phyloP scores from a whole-genome alignment of 1,140 invertebrate species.

The Plectrocnemia conspersa region DNA sequence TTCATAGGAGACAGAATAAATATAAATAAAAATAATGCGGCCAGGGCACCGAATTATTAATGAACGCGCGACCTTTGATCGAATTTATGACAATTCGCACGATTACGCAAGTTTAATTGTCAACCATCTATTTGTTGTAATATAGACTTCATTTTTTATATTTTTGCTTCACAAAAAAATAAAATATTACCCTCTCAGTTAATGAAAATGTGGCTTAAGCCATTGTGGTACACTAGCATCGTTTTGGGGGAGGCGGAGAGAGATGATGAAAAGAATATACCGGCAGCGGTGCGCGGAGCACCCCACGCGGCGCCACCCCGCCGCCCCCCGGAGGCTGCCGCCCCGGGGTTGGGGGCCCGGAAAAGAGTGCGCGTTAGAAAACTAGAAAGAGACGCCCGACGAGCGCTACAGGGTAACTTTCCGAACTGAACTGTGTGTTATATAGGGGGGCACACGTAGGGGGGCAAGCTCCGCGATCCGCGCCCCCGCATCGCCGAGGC shows the following conservation, averaged over 20 bases:
- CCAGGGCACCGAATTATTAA: too few species aligned
- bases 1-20: too few species aligned
- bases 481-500: background rate
- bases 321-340: conserved; percentile 10
- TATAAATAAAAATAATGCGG: too few species aligned
- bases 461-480: background rate
- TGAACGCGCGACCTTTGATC: too few species aligned
- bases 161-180: background rate
- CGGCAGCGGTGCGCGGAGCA: conserved; percentile 10
- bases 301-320: background rate
- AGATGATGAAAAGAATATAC: conserved; percentile 36
- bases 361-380: conserved; percentile 36
- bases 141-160: background rate
- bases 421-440: conserved; percentile 1
- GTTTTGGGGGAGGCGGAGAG: conserved; percentile 18
- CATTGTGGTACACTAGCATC: conserved; percentile 18
- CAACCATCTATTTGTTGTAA: too few species aligned
- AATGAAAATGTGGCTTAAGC: conserved; percentile 31
- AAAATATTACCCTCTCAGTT: conserved; percentile 4
- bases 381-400: conserved; percentile 33
- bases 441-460: background rate
- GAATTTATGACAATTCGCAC: too few species aligned
- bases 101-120: too few species aligned
- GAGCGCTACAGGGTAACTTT: conserved; percentile 31
- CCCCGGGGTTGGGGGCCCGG: conserved; percentile 18